Conservation (phyloP, 2,888 invertebrate species). For the Patella caerulea region DNA sequence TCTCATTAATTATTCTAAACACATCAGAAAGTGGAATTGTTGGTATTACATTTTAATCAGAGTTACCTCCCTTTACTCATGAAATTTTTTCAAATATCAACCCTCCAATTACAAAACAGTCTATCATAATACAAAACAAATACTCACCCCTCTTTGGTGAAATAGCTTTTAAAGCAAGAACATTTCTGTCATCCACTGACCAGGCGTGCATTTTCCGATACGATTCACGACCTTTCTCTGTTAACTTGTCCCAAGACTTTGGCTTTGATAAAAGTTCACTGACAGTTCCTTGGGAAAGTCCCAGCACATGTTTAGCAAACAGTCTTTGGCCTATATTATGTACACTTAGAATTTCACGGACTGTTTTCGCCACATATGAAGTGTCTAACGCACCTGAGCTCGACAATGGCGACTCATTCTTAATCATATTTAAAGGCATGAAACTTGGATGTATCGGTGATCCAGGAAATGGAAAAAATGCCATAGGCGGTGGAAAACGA, state of each 20-base stretch:
- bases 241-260: conserved; percentile 99
- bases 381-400: conserved; percentile 86
- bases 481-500: not conserved
- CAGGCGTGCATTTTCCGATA: conserved; percentile 99
- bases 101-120: not conserved
- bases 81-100: not conserved
- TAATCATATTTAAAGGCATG: conserved; percentile 42
- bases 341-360: conserved; percentile 92
- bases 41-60: not conserved
- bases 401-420: conserved; percentile 29
- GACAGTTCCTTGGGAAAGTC: conserved; percentile 95
- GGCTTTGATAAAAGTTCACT: conserved; percentile 98
- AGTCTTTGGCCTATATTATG: conserved; percentile 99
- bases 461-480: conserved; percentile 25
- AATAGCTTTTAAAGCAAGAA: conserved; percentile 96
- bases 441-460: conserved; percentile 28
- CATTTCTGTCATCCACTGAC: conserved; percentile 98
- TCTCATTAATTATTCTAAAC: too few species aligned
- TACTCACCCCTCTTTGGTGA: conserved; percentile 76
- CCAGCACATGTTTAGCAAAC: conserved; percentile 98
- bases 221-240: conserved; percentile 98
- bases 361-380: conserved; percentile 90
- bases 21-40: not conserved
- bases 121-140: not conserved
- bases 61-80: not conserved